Percentiles rank a stretch among this genome's conserved stretches.
phyloP scores from a whole-genome alignment of 2,888 invertebrate species.

The Hirudinaria manillensis region DNA sequence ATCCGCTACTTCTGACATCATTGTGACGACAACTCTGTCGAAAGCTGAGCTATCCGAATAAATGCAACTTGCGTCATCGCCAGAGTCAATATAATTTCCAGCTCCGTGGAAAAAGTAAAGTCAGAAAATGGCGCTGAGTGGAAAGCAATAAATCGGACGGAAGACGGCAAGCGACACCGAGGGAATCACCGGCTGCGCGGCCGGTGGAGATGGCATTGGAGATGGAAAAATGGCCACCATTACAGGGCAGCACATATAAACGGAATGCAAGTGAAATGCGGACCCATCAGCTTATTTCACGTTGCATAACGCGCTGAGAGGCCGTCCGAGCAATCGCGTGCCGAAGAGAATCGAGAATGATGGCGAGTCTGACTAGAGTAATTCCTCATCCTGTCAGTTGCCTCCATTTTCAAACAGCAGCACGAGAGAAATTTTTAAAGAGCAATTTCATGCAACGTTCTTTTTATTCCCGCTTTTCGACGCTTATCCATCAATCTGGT shows the following conservation, averaged over 20 bases:
- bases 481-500: neutral
- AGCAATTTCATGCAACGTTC: neutral
- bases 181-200: neutral
- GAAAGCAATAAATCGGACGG: neutral
- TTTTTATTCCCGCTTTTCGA: too few relatives aligned
- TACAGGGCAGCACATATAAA: neutral
- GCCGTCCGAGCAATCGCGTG: conserved; percentile 13
- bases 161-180: neutral
- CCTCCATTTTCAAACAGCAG: conserved; percentile 2
- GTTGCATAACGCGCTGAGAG: conserved; percentile 14
- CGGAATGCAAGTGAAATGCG: neutral
- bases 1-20: neutral
- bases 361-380: conserved; percentile 1
- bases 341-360: conserved; percentile 18
- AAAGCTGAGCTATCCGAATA: neutral
- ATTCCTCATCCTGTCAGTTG: conserved; percentile 15
- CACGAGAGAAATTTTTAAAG: conserved; percentile 10
- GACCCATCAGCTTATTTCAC: conserved; percentile 18
- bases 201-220: neutral
- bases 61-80: neutral
- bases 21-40: neutral
- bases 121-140: neutral
- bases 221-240: neutral
- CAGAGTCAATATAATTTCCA: neutral
- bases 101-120: too few relatives aligned